phyloP scores from a whole-genome alignment of 2,888 invertebrate genomes.

The Nephrotoma flavescens region DNA sequence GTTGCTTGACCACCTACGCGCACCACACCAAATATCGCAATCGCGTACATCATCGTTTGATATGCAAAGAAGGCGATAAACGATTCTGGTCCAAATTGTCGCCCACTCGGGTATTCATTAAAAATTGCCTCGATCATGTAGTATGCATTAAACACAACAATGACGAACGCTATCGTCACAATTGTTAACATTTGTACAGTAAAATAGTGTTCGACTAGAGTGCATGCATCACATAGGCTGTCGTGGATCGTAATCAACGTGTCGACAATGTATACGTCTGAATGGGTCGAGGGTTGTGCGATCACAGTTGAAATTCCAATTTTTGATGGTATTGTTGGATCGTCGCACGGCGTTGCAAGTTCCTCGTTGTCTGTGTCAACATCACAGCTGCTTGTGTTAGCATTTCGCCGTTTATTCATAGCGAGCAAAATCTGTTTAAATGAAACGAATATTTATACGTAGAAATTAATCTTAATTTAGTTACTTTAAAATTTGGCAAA shows the following conservation, averaged over 20 bases:
- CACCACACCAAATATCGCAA: conserved; percentile 25
- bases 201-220: conserved; percentile 26
- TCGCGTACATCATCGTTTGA: conserved; percentile 26
- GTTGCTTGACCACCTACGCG: conserved; percentile 24
- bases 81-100: conserved; percentile 23
- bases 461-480: too few relatives aligned
- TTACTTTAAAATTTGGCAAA: too few relatives aligned
- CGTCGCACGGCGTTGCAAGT: neutral
- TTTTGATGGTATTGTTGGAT: neutral
- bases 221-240: conserved; percentile 25
- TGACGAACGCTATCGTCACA: conserved; percentile 26
- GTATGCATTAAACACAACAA: conserved; percentile 27
- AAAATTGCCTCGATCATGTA: conserved; percentile 24
- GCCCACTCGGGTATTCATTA: conserved; percentile 23
- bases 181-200: conserved; percentile 26
- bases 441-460: too few relatives aligned
- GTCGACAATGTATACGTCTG: neutral
- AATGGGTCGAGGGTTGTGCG: neutral
- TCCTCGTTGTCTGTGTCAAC: neutral
- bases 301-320: neutral
- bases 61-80: conserved; percentile 27
- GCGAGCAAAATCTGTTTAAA: neutral
- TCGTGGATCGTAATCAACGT: conserved; percentile 16
- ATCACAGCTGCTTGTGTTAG: neutral
- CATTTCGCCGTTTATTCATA: neutral